These are phyloP conservation scores for Enteromius paludinosus DNA, from an alignment of 2,797 vertebrate genomes.

Conservation along the genomic window DNA sequence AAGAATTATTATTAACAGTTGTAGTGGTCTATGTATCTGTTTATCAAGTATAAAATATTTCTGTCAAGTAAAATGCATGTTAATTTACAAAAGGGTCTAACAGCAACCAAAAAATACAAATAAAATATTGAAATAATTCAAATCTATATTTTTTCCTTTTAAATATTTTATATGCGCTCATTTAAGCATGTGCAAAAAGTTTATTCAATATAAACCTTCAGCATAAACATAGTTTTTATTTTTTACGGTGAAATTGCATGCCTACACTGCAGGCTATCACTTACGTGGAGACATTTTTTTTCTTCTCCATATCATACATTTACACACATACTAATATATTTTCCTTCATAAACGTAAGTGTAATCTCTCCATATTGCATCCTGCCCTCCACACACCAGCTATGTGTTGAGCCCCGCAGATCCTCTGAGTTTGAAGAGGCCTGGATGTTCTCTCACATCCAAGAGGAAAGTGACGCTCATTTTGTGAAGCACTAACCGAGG, in stretches of 20 bases:
- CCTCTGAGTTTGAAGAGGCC: background rate
- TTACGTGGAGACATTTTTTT: background rate
- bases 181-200: background rate
- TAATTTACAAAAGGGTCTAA: background rate
- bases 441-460: background rate
- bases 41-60: background rate
- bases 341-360: background rate
- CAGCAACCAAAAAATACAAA: rapidly evolving
- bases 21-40: background rate
- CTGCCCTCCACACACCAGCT: background rate
- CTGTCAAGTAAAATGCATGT: background rate
- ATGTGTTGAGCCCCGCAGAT: background rate
- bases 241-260: background rate
- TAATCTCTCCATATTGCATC: background rate
- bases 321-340: background rate
- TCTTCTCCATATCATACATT: background rate
- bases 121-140: too few species aligned
- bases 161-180: background rate
- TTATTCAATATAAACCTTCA: background rate
- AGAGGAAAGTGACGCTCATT: slow-evolving; percentile 73
- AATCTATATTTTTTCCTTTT: too few species aligned
- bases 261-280: background rate
- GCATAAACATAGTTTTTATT: background rate
- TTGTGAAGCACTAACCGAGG: slow-evolving; percentile 64
- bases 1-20: too few species aligned